These are phyloP conservation scores for Siniperca scherzeri DNA, from an alignment of 2,797 vertebrate genomes.

Conservation along the genomic window DNA sequence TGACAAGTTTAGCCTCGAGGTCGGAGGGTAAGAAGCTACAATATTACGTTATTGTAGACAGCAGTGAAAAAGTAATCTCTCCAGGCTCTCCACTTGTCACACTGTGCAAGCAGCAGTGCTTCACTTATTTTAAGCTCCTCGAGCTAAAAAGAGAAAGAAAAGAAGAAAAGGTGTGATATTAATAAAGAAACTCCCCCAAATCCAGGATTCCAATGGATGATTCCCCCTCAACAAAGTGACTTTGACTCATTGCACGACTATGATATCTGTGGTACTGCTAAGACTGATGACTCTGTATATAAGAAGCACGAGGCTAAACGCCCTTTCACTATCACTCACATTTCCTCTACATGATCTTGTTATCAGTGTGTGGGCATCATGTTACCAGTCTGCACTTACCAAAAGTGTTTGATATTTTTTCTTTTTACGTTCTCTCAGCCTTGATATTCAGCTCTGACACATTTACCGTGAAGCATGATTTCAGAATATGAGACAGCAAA, in stretches of 20 bases:
- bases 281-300: constrained; percentile 19
- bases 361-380: constrained; percentile 33
- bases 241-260: constrained; percentile 23
- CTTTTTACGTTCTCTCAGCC: constrained; percentile 25
- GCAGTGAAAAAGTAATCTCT: constrained; percentile 58
- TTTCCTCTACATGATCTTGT: constrained; percentile 47
- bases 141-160: constrained; percentile 38
- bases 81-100: constrained; percentile 59
- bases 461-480: constrained; percentile 12
- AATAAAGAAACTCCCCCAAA: constrained; percentile 48
- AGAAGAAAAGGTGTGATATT: constrained; percentile 44
- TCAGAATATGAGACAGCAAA: not conserved
- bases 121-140: constrained; percentile 59
- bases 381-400: constrained; percentile 46
- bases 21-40: constrained; percentile 48
- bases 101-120: constrained; percentile 29
- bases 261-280: constrained; percentile 11
- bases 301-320: constrained; percentile 12
- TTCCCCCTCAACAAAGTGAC: constrained; percentile 23
- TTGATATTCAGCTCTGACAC: constrained; percentile 7
- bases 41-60: constrained; percentile 59
- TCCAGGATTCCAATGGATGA: constrained; percentile 41
- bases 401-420: constrained; percentile 23
- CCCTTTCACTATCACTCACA: constrained; percentile 16
- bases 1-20: constrained; percentile 52